Evolutionary conservation across 2,113 vertebrate species (phyloP).

Genomic region (Bubalus kerabau): DNA sequence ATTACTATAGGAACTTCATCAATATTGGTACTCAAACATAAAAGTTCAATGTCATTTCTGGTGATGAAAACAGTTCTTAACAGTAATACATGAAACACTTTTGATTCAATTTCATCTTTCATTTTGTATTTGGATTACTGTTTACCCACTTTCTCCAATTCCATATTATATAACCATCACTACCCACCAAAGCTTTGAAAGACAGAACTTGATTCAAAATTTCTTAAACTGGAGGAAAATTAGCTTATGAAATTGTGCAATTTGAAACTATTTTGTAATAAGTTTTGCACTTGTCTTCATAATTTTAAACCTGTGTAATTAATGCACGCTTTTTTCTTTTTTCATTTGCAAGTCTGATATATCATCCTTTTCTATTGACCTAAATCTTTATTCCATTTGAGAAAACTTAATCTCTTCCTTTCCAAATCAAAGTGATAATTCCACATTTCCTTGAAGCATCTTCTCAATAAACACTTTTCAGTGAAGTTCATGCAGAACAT

Average conservation of each 20-base stretch:
- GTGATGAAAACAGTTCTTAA: neutral
- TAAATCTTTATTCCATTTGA: neutral
- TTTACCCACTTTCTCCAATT: neutral
- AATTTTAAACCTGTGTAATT: neutral
- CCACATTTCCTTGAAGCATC: neutral
- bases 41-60: constrained; percentile 15
- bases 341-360: neutral
- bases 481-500: neutral
- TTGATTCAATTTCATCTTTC: neutral
- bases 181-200: neutral
- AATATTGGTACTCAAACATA: neutral
- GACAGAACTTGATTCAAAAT: neutral
- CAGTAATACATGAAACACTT: neutral
- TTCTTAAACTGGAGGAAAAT: neutral
- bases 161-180: neutral
- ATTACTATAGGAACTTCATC: neutral
- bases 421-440: neutral
- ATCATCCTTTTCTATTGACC: neutral
- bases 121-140: neutral
- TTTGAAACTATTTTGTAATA: neutral
- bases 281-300: neutral
- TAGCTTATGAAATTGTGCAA: neutral
- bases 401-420: neutral
- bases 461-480: neutral
- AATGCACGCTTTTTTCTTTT: neutral